Base-by-base conservation (phyloP, 2,113 vertebrate species). In the Stigmatopora argus region DNA sequence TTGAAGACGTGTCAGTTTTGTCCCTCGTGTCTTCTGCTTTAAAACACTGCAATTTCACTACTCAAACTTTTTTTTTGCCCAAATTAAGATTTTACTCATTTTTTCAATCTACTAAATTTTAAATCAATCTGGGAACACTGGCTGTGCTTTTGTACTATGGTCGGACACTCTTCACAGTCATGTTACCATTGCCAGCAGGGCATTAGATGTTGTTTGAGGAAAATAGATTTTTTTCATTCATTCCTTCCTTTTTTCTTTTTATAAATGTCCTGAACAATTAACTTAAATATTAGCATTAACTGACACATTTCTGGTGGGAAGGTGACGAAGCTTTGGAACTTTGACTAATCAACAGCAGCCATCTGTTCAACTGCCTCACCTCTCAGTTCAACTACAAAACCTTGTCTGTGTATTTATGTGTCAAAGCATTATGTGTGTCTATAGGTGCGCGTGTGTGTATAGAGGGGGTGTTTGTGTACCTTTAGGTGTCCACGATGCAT, bases 401-500 rank as follows among this genome's bases (percentile, higher is more conserved):
- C 81, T 35, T 59, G 64, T 70, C 51, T 57, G 13, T 46, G 7
- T n/a, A 46, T 46, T 31, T 31, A 23, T 10, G 13, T 56, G 53
- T 61, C 62, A 52, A 31, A 31, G 26, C 26, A 31, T 31, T 70
- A 19, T 38, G 41, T 46, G 34, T 56, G 56, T 63, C 60, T 55
- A 38, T 70, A 46, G 56, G 52, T 21, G 0, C 52, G 58, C 4
- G 38, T 41, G 38, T 41, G 38, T 41, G 38, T 41, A 10, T 7
- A 10, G 38, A 10, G 38, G 38, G 38, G 38, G 38, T 7, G 38
- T 41, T 31, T 41, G 38, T 74, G 78, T 83, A 96, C 97, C 93
- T 96, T 96, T 55, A 98, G 78, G 80, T 98, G 96, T 2, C 97
- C 97, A 0, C 79, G 66, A n/a, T 99, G 97, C 95, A 99, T 99